Evolutionary conservation across 2,888 invertebrate genomes (phyloP), one percentile per base, ranked within the genome.

Genomic region (Amphipyra tragopoginis): DNA sequence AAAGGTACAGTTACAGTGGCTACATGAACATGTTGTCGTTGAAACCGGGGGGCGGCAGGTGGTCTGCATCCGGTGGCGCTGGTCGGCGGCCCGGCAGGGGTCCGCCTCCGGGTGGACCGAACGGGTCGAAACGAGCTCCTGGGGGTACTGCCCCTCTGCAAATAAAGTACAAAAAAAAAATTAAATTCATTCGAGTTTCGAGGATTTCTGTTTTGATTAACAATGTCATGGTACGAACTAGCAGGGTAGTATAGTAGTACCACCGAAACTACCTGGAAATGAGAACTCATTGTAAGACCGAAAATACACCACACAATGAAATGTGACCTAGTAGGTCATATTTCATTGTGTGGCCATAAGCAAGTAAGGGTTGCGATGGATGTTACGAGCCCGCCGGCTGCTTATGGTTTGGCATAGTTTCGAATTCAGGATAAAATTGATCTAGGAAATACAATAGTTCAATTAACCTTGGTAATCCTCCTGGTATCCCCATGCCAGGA

Each of bases 121-220:
- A 97, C 0, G 98, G 98, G 92, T 98, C 98, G 88, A 97, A 98
- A 58, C 98, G 95, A 3, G 98, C 97, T 11, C 97, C 97, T 0
- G 97, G 97, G 1, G 97, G 97, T 10, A 95, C 93, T 11, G 93
- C 86, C 5, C 94, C 93, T 79, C 97, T 97, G 87, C 7, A 36
- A 47, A 52, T 36, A 36, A 36, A 3, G 8, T 10, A 36, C 5
- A 36, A 7, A 10, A 29, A 2, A 5, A 29, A 29, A 0, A 29
- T 29, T 11, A 36, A 5, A 10, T 36, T 36, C 1, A 36, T 9
- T 11, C 9, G 2, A 5, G 3, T 36, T 36, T 36, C 9, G 36
- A 36, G 36, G 33, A 33, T 33, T 36, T 36, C 36, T 10, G 11
- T 36, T 9, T 8, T 8, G 36, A 21, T 21, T 2, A 21, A 21